These are phyloP conservation scores for Sturnus vulgaris DNA, from an alignment of 2,113 vertebrate species.

Conservation along the genomic window DNA sequence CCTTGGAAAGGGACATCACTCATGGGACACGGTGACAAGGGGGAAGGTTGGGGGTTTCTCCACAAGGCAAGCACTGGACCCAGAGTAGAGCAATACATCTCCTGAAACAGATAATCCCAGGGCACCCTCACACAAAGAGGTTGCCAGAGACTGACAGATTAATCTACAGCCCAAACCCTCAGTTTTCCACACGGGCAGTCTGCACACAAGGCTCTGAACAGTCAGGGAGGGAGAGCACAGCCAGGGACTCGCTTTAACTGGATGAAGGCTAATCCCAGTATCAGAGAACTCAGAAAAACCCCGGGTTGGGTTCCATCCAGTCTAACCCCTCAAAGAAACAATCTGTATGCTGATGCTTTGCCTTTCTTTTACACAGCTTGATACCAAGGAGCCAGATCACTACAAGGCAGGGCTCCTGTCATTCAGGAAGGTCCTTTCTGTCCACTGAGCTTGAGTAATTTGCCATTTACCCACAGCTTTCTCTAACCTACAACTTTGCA, in stretches of 20 bases:
- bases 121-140: neutral
- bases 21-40: neutral
- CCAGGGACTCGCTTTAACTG: conserved; percentile 24
- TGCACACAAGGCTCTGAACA: neutral
- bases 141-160: neutral
- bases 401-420: neutral
- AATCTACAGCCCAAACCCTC: neutral
- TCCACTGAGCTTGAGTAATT: neutral
- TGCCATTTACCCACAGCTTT: neutral
- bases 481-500: neutral
- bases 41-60: neutral
- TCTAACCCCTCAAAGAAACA: neutral
- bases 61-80: neutral
- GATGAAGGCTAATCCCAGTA: conserved; percentile 59
- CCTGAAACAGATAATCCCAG: neutral
- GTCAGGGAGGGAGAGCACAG: neutral
- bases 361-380: neutral
- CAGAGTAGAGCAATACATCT: neutral
- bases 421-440: neutral
- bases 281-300: conserved; percentile 38
- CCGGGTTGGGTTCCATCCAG: conserved; percentile 37
- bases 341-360: neutral
- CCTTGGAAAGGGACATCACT: neutral
- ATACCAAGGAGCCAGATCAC: neutral
- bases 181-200: neutral